These are phyloP conservation scores for Odontophorus gujanensis DNA, from an alignment of 2,113 vertebrate genomes.

Conservation along the genomic window DNA sequence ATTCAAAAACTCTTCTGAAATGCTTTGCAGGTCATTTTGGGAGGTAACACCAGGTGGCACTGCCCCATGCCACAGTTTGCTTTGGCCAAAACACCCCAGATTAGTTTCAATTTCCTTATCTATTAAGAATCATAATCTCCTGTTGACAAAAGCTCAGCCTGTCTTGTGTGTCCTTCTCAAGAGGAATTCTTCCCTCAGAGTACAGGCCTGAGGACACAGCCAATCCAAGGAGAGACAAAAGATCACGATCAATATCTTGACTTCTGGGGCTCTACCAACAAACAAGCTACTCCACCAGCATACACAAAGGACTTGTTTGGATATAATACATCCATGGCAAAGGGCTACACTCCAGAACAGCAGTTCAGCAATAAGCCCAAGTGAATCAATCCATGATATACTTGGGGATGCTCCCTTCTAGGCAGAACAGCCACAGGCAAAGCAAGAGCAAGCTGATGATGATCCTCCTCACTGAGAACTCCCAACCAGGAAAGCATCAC, in stretches of 20 bases:
- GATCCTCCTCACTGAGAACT: not conserved
- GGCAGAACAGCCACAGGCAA: fast-evolving
- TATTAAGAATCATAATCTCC: not conserved
- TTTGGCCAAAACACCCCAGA: not conserved
- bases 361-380: not conserved
- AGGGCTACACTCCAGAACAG: not conserved
- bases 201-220: not conserved
- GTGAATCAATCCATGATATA: not conserved
- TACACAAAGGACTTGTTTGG: not conserved
- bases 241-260: not conserved
- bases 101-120: not conserved
- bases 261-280: not conserved
- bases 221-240: not conserved
- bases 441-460: not conserved
- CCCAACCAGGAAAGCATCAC: not conserved
- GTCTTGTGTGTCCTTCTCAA: fast-evolving
- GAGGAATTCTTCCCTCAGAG: not conserved
- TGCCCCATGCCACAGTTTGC: not conserved
- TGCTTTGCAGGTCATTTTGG: not conserved
- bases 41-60: fast-evolving
- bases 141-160: not conserved
- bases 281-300: not conserved
- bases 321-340: not conserved
- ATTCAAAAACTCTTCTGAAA: not conserved
- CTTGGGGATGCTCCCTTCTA: not conserved